Base-by-base conservation (phyloP, 2,888 invertebrate genomes). In the Synergus gifuensis region DNA sequence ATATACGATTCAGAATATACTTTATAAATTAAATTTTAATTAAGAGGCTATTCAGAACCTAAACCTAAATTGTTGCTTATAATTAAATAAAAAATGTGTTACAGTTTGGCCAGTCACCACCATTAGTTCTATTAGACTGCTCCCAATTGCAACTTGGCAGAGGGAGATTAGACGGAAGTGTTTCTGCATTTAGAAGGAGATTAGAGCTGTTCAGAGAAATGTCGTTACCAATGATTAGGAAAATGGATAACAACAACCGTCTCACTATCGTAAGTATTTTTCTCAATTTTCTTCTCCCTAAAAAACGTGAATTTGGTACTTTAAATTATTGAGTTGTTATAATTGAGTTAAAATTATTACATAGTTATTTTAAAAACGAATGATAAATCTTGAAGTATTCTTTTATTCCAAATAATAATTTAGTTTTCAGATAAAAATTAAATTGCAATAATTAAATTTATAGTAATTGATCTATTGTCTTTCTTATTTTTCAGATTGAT, bases 101-200 rank as follows among this genome's bases (percentile, higher is more conserved):
- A 28, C 92, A 97, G 97, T 97, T 95, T 92, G 94, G 95, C 78
- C 94, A 96, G 86, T 94, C 94, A 76, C 98, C 98, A 2, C 95
- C 96, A 0, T 95, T 97, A 89, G 95, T 98, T 5, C 94, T 98
- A 0, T 93, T 98, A 87, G 98, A 98, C 93, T 98, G 98, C 89
- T 98, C 98, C 0, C 98, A 98, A 92, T 94, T 98, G 80, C 97
- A 98, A 91, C 93, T 97, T 67, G 97, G 97, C 0, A 94, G 97
- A 42, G 97, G 97, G 0, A 93, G 97, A 44, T 93, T 96, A 16
- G 98, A 98, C 90, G 98, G 98, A 92, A 96, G 96, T 11, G 96
- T 97, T 40, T 96, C 96, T 11, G 97, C 98, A 0, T 97, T 98
- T 92, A 94, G 97, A 62, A 94, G 96, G 79, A 94, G 98, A 44